Base-by-base conservation (phyloP, 2,888 invertebrate genomes). In the Drosophila greeni region DNA sequence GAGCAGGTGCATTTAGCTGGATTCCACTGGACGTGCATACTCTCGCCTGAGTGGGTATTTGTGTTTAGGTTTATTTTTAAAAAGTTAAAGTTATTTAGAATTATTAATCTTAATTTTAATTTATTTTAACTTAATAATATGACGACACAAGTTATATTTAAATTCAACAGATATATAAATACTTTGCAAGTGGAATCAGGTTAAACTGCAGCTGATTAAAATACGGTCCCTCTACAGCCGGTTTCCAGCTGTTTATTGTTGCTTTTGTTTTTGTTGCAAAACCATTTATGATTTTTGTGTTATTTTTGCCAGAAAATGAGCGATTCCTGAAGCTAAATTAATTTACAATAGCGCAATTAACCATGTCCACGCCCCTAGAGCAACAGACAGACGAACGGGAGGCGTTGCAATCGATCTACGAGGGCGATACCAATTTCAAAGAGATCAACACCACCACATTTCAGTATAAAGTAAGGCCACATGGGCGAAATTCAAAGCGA, bases 341-440 rank as follows among this genome's bases (percentile, higher is more conserved):
- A 20, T 26, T 23, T 6, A 42, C 11, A 43, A 18, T 34, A 42
- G 9, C 16, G 34, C 9, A 16, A 24, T 16, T 26, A 47, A 57
- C 26, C 58, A 92, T 92, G 92, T 90, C 91, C 59, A 91, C 91
- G 82, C 82, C 79, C 29, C 73, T 85, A 52, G 95, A 95, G 86
- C 91, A 93, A 61, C 96, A 96, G 87, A 91, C 92, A 51, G 97
- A 98, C 84, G 98, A 98, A 89, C 90, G 94, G 53, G 97, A 98
- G 90, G 97, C 96, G 1, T 89, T 98, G 61, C 92, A 92, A 74
- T 96, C 97, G 5, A 98, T 98, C 82, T 98, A 98, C 88, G 97
- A 98, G 83, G 97, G 97, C 18, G 98, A 98, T 89, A 91, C 92
- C 3, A 92, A 92, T 65, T 98, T 97, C 86, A 96, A 95, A 87